phyloP scores from a whole-genome alignment of 2,888 invertebrate genomes.

The Creontiades dilutus region DNA sequence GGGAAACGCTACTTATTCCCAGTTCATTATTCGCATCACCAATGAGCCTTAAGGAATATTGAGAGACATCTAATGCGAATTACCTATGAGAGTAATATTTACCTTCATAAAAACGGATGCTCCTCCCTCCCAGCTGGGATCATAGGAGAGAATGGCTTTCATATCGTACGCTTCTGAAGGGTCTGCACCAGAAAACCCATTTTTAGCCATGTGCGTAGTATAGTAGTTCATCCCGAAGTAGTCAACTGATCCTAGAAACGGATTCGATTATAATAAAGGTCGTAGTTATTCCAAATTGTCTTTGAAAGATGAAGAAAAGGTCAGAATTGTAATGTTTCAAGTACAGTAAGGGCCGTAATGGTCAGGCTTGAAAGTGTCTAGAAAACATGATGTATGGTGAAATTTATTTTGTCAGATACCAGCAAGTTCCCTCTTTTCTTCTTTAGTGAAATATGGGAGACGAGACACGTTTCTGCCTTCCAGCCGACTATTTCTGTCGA shows the following conservation, averaged over 20 bases:
- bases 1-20: too few species aligned
- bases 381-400: too few species aligned
- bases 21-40: too few species aligned
- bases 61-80: too few species aligned
- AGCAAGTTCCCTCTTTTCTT: constrained; percentile 82
- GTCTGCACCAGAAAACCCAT: background rate
- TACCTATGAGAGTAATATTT: too few species aligned
- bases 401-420: constrained; percentile 70
- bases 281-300: too few species aligned
- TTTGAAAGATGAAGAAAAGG: too few species aligned
- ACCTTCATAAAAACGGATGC: constrained; percentile 46
- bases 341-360: too few species aligned
- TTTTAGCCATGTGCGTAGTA: background rate
- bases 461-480: constrained; percentile 79
- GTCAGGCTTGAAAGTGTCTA: too few species aligned
- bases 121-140: constrained; percentile 35
- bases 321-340: too few species aligned
- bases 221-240: constrained; percentile 70
- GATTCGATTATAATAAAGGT: too few species aligned
- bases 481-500: constrained; percentile 78
- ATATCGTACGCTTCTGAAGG: constrained; percentile 38
- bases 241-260: constrained; percentile 64
- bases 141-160: background rate
- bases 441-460: constrained; percentile 79
- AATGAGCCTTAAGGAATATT: too few species aligned